phyloP scores from a whole-genome alignment of 2,113 vertebrate species.

The Delphinus delphis region DNA sequence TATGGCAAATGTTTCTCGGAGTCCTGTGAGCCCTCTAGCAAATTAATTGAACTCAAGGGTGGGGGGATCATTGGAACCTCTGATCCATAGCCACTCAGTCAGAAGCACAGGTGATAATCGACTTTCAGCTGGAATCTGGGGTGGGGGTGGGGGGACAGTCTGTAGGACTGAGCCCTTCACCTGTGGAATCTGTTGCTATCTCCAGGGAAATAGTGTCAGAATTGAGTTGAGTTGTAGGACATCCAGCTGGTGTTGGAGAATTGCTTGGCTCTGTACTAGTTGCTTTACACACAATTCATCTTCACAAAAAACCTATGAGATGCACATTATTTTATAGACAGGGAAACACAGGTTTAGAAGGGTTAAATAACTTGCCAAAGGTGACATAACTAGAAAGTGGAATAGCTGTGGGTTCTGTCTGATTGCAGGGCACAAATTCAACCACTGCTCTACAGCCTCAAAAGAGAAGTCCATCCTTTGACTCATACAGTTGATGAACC shows the following conservation, averaged over 20 bases:
- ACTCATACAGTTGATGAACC: constrained; percentile 52
- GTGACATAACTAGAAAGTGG: background rate
- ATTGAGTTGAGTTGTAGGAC: background rate
- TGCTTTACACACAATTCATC: background rate
- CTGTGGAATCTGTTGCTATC: background rate
- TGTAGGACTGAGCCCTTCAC: background rate
- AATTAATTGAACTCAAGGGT: background rate
- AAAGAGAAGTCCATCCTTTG: constrained; percentile 31
- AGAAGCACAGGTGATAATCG: background rate
- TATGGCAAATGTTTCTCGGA: background rate
- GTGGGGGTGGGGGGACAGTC: background rate
- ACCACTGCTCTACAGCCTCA: background rate
- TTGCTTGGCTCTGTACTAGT: background rate
- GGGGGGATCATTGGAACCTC: background rate
- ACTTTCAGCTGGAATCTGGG: background rate
- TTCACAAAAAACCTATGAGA: background rate
- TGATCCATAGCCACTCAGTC: background rate
- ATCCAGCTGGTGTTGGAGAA: background rate
- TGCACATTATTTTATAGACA: background rate
- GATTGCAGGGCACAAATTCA: background rate
- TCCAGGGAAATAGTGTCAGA: background rate
- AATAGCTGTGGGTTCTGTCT: background rate
- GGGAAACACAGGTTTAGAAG: background rate
- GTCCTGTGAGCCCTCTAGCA: background rate
- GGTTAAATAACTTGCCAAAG: background rate